Conservation (phyloP, 53 echinoderm and acorn worm species). For the Glandiceps talaboti region DNA sequence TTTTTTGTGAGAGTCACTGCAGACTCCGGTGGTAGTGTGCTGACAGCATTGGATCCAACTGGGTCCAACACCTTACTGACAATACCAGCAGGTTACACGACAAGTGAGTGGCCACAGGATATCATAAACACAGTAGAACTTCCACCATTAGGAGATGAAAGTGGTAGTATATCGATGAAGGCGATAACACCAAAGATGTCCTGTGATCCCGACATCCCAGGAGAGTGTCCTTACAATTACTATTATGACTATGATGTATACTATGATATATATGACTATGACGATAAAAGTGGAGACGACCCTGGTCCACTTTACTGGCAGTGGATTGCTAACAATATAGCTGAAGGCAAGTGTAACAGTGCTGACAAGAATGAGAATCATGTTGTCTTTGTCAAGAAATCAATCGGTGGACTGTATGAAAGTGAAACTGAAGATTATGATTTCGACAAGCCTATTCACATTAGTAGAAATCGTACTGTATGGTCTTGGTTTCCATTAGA, state of each 20-base stretch:
- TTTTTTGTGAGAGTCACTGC: no score
- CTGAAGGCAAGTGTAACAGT: neutral
- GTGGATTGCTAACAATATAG: neutral
- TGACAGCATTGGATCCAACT: no score
- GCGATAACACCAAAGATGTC: neutral
- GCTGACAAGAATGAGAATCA: neutral
- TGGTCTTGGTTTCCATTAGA: neutral
- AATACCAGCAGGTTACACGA: neutral
- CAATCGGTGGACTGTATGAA: neutral
- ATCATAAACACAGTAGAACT: neutral
- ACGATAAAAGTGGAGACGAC: neutral
- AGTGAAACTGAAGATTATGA: neutral
- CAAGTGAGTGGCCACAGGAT: neutral
- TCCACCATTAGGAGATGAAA: neutral
- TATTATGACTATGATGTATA: neutral
- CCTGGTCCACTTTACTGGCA: neutral
- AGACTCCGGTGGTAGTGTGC: no score
- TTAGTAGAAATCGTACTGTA: neutral
- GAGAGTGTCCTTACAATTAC: no score
- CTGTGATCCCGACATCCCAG: no score
- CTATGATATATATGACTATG: neutral
- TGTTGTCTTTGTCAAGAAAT: neutral
- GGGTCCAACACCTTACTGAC: neutral
- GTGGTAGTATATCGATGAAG: neutral
- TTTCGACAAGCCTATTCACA: neutral